phyloP scores from a whole-genome alignment of 2,797 vertebrate genomes.

The Myripristis jacobus region DNA sequence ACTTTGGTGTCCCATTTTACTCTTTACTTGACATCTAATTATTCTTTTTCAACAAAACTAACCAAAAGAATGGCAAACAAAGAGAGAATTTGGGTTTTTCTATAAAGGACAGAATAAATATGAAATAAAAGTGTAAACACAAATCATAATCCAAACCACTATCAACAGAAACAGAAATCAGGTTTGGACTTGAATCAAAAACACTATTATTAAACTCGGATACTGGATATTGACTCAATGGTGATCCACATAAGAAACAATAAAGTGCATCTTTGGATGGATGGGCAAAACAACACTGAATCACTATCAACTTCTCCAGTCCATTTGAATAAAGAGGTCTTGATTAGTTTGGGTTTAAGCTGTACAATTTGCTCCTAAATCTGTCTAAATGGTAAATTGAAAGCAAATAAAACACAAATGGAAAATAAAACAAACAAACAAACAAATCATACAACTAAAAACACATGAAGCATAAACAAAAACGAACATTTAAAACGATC shows the following conservation, averaged over 20 bases:
- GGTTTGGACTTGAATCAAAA: constrained; percentile 41
- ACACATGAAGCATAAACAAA: constrained; percentile 38
- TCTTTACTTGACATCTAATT: constrained; percentile 39
- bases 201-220: constrained; percentile 26
- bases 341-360: constrained; percentile 46
- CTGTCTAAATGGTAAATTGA: constrained; percentile 39
- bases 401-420: constrained; percentile 49
- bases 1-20: constrained; percentile 62
- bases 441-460: constrained; percentile 51
- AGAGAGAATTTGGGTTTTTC: constrained; percentile 18
- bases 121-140: constrained; percentile 44
- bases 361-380: constrained; percentile 62
- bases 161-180: constrained; percentile 28
- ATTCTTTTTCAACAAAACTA: constrained; percentile 9
- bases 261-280: constrained; percentile 79
- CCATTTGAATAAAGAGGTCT: constrained; percentile 36
- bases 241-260: constrained; percentile 57
- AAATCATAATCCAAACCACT: constrained; percentile 45
- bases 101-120: constrained; percentile 55
- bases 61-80: constrained; percentile 32
- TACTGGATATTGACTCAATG: constrained; percentile 40
- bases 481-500: constrained; percentile 61
- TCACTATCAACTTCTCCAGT: constrained; percentile 43
- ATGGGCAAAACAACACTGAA: constrained; percentile 65
- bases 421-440: constrained; percentile 63